Percentiles rank a stretch among this genome's conserved stretches.
phyloP scores from a whole-genome alignment of 2,797 vertebrate genomes.

The Lagodon rhomboides region DNA sequence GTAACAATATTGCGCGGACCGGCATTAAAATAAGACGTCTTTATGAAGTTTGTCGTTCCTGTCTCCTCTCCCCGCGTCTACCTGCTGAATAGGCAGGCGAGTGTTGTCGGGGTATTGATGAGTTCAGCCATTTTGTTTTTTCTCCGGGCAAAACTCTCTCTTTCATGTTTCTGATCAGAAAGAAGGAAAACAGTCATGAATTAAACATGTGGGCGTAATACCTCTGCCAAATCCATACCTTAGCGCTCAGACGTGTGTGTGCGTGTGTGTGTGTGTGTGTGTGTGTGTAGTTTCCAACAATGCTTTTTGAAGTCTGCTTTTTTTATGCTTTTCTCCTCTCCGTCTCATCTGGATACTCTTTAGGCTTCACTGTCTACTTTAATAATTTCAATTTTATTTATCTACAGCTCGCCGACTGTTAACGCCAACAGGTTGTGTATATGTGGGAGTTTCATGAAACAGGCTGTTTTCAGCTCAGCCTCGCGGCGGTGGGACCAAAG shows the following conservation, averaged over 20 bases:
- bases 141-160: conserved; percentile 75
- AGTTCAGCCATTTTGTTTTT: conserved; percentile 84
- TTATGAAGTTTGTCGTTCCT: conserved; percentile 77
- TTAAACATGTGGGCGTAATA: conserved; percentile 77
- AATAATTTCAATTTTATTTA: conserved; percentile 23
- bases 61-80: conserved; percentile 82
- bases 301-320: conserved; percentile 63
- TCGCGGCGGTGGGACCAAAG: conserved; percentile 1
- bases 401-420: background rate
- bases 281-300: conserved; percentile 59
- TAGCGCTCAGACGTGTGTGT: conserved; percentile 24
- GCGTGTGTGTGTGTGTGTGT: conserved; percentile 23
- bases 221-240: conserved; percentile 74
- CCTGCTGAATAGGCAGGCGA: conserved; percentile 70
- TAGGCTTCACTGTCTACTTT: conserved; percentile 40
- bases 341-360: conserved; percentile 33
- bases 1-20: conserved; percentile 20
- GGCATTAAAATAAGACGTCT: conserved; percentile 67
- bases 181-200: conserved; percentile 80
- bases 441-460: conserved; percentile 47
- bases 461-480: conserved; percentile 44
- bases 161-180: conserved; percentile 84
- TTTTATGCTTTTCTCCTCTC: conserved; percentile 28
- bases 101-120: conserved; percentile 80
- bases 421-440: conserved; percentile 44